These are phyloP conservation scores for Piaya cayana DNA, from an alignment of 2,113 vertebrate genomes.

Conservation along the genomic window DNA sequence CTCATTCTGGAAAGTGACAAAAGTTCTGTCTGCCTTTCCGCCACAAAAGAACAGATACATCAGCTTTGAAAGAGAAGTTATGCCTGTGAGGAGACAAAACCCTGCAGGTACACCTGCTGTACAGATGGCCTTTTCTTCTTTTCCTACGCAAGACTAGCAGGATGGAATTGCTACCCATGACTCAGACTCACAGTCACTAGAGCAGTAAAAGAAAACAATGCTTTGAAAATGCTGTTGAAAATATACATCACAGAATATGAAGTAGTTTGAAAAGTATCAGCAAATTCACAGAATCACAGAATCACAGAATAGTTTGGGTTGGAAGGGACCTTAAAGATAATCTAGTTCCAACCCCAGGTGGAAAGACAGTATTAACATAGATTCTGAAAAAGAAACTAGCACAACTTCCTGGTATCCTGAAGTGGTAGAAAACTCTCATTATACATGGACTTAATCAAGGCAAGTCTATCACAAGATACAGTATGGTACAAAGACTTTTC, in stretches of 20 bases:
- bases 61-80: neutral
- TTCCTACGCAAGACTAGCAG: neutral
- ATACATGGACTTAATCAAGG: neutral
- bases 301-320: too few relatives aligned
- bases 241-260: too few relatives aligned
- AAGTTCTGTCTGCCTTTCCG: neutral
- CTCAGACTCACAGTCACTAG: neutral
- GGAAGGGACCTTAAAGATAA: too few relatives aligned
- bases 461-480: neutral
- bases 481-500: neutral
- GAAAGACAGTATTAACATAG: neutral
- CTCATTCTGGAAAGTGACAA: neutral
- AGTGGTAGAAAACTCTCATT: neutral
- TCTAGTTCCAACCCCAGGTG: too few relatives aligned
- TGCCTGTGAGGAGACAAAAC: neutral
- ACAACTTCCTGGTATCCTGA: neutral
- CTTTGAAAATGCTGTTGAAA: neutral
- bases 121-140: neutral
- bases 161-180: neutral
- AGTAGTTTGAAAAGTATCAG: neutral
- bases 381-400: neutral
- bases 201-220: neutral
- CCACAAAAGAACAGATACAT: neutral
- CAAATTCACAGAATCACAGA: neutral
- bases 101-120: neutral